Percentiles rank a stretch among this genome's conserved stretches.
These are phyloP conservation scores for Drosophila mayri DNA, from an alignment of 1,140 invertebrate species.

Conservation along the genomic window DNA sequence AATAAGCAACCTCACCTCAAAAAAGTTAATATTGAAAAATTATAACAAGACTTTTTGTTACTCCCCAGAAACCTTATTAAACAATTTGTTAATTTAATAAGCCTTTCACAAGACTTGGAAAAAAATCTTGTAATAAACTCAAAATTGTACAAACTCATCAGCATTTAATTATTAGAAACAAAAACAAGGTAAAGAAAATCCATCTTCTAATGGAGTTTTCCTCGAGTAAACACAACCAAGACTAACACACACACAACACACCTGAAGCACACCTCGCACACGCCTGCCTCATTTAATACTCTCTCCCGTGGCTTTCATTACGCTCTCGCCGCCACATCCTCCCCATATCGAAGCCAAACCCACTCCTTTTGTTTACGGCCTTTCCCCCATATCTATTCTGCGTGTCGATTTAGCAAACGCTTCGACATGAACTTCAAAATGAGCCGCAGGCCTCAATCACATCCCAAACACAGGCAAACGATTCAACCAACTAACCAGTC, in stretches of 20 bases:
- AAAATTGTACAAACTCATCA: constrained; percentile 6
- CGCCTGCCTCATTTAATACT: constrained; percentile 15
- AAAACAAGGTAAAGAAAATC: not conserved
- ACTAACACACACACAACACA: not conserved
- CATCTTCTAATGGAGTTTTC: not conserved
- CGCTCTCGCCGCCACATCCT: constrained; percentile 8
- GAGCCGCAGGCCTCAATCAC: constrained; percentile 55
- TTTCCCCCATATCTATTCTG: constrained; percentile 37
- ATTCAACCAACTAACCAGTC: constrained; percentile 22
- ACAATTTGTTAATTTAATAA: constrained; percentile 1
- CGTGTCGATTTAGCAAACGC: constrained; percentile 49
- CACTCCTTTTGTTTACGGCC: constrained; percentile 37
- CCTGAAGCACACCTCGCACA: constrained; percentile 28
- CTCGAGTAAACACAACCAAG: not conserved
- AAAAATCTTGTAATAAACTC: not conserved
- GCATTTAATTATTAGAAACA: constrained; percentile 4
- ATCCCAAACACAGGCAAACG: constrained; percentile 38
- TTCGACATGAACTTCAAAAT: constrained; percentile 52
- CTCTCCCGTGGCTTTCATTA: constrained; percentile 21
- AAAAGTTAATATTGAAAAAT: not conserved
- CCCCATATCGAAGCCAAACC: not conserved
- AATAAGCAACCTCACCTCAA: no score
- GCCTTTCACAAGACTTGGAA: not conserved
- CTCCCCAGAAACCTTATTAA: not conserved
- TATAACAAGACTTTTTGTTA: not conserved